Conservation (phyloP, 2,113 vertebrate genomes). For the Entomyzon cyanotis region DNA sequence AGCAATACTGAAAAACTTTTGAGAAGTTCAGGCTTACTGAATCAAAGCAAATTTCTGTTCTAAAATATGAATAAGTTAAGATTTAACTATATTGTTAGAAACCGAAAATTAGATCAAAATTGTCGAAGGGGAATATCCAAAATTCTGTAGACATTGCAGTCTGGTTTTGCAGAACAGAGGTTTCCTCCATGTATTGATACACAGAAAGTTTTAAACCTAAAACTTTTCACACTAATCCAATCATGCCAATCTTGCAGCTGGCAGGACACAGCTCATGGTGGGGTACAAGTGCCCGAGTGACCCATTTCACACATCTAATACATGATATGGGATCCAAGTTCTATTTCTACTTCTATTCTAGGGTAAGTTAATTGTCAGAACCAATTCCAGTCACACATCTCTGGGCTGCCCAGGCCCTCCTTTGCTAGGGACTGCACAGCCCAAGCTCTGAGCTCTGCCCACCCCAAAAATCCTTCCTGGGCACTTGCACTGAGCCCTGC, state of each 20-base stretch:
- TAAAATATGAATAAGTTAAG: neutral
- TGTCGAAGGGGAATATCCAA: neutral
- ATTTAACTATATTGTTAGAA: neutral
- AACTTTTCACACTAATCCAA: neutral
- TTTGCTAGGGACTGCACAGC: neutral
- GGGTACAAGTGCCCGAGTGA: neutral
- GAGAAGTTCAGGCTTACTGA: neutral
- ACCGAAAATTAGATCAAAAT: neutral
- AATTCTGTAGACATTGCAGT: neutral
- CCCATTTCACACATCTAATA: neutral
- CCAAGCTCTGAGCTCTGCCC: neutral
- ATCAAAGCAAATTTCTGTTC: neutral
- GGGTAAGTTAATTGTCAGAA: neutral
- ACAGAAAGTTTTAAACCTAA: neutral
- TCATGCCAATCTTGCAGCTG: neutral
- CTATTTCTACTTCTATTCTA: neutral
- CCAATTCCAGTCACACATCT: neutral
- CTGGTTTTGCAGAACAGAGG: neutral
- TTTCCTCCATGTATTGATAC: neutral
- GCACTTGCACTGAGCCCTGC: neutral
- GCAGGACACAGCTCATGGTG: accelerated
- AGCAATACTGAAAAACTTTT: neutral
- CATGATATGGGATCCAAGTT: neutral
- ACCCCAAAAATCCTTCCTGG: neutral
- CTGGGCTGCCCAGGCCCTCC: neutral